Evolutionary conservation across 2,113 vertebrate genomes (phyloP).

Genomic region (Microcebus tavaratra): DNA sequence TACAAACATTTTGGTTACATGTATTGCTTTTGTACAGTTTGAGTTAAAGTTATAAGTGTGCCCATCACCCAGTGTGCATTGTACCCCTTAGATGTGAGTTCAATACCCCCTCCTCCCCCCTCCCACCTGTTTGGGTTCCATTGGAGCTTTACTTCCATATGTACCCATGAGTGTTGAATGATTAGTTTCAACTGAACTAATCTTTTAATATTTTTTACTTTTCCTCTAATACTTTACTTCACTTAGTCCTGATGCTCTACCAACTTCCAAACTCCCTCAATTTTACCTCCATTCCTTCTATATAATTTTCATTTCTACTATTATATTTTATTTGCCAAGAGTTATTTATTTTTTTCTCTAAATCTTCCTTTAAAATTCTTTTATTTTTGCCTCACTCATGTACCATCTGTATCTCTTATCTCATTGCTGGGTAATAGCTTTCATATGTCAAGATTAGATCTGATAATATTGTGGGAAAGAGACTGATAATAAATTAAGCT

Average conservation of each 20-base stretch:
- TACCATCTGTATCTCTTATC: background rate
- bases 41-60: too few relatives aligned
- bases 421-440: background rate
- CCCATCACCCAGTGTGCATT: too few relatives aligned
- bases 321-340: background rate
- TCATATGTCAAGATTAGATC: background rate
- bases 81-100: too few relatives aligned
- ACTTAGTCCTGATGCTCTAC: background rate
- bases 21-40: too few relatives aligned
- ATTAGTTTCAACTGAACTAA: too few relatives aligned
- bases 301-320: background rate
- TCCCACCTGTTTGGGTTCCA: too few relatives aligned
- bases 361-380: background rate
- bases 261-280: background rate
- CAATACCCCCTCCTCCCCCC: too few relatives aligned
- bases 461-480: background rate
- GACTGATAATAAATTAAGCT: background rate
- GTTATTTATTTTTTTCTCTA: background rate
- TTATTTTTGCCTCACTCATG: background rate
- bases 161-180: too few relatives aligned
- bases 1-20: too few relatives aligned
- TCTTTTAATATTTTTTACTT: background rate
- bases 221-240: background rate
- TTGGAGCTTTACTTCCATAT: too few relatives aligned
- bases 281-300: background rate